Evolutionary conservation across 2,113 vertebrate genomes (phyloP).

Genomic region (Thinocorus orbignyianus): DNA sequence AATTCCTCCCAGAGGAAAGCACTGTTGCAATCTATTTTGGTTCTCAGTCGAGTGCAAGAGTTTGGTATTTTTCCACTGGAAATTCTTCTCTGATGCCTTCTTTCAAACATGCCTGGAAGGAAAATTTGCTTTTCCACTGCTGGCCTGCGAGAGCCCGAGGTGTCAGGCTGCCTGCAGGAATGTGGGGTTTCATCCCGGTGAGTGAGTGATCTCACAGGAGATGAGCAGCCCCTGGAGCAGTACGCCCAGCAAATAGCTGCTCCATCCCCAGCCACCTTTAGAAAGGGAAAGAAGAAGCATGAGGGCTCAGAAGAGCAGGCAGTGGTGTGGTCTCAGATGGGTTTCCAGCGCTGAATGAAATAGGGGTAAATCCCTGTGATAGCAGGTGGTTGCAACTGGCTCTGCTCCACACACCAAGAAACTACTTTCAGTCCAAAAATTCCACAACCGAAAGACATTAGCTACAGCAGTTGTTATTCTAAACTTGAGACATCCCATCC

Average conservation of each 20-base stretch:
- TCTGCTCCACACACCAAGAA: not conserved
- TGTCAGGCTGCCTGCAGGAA: constrained; percentile 28
- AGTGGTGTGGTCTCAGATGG: not conserved
- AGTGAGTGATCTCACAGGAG: not conserved
- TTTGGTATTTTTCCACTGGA: constrained; percentile 58
- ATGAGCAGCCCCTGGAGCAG: not conserved
- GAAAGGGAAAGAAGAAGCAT: not conserved
- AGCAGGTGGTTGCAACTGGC: not conserved
- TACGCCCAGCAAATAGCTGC: not conserved
- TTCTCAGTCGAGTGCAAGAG: constrained; percentile 30
- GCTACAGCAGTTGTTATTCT: not conserved
- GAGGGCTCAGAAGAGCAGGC: not conserved
- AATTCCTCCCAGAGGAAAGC: constrained; percentile 42
- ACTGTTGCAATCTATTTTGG: constrained; percentile 37
- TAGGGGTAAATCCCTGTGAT: fast-evolving
- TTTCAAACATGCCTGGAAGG: not conserved
- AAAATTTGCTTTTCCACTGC: constrained; percentile 7
- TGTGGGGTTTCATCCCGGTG: not conserved
- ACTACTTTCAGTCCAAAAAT: not conserved
- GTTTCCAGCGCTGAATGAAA: fast-evolving
- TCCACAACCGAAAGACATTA: not conserved
- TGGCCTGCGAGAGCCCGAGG: not conserved
- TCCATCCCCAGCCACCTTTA: not conserved
- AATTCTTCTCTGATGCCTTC: constrained; percentile 25
- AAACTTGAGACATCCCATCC: not conserved